phyloP scores from a whole-genome alignment of 2,113 vertebrate species.

The Natator depressus region DNA sequence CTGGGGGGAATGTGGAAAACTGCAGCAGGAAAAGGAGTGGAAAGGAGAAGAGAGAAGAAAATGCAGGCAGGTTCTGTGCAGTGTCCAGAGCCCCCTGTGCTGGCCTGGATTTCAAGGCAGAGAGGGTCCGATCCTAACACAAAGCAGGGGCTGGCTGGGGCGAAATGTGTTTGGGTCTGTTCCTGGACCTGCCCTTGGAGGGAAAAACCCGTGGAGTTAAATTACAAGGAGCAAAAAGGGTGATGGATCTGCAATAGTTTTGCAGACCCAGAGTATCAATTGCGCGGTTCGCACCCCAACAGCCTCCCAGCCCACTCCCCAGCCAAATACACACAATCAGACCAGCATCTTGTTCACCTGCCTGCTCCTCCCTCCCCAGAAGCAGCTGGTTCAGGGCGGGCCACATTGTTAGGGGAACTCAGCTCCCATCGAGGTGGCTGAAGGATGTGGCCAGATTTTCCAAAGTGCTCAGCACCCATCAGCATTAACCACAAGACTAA shows the following conservation, averaged over 20 bases:
- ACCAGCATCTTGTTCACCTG: too few species aligned
- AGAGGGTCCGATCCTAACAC: too few species aligned
- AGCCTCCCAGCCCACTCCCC: too few species aligned
- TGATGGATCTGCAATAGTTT: neutral
- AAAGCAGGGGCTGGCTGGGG: too few species aligned
- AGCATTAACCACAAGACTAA: neutral
- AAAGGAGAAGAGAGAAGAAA: too few species aligned
- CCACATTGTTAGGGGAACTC: neutral
- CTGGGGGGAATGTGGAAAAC: neutral
- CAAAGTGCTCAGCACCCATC: neutral
- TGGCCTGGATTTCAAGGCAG: too few species aligned
- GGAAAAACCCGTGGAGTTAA: neutral
- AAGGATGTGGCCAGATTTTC: neutral
- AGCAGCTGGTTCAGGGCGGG: neutral
- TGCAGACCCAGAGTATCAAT: neutral
- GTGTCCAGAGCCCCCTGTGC: too few species aligned
- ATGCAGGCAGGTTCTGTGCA: too few species aligned
- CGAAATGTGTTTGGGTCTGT: neutral
- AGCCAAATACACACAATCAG: neutral
- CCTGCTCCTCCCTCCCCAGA: too few species aligned
- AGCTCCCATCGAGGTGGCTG: neutral
- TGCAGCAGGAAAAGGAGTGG: too few species aligned
- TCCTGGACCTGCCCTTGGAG: neutral
- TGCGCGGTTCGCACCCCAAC: neutral
- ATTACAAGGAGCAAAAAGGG: neutral